phyloP scores from a whole-genome alignment of 2,113 vertebrate genomes.

The Syngnathus typhle region DNA sequence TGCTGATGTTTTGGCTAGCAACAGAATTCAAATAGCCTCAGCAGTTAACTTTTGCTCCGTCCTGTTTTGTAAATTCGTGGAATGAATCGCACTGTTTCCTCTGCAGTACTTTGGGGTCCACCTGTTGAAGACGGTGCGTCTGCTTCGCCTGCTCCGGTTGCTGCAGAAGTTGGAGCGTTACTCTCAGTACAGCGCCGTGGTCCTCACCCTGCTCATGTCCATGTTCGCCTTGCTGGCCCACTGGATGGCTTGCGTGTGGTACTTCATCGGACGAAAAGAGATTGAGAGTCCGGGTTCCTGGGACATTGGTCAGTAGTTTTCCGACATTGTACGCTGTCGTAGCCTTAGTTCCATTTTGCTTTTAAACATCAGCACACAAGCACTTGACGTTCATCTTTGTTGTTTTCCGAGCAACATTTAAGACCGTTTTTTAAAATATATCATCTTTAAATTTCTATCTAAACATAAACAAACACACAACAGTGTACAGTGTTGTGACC shows the following conservation, averaged over 20 bases:
- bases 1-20: neutral
- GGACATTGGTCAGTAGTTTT: constrained; percentile 71
- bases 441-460: no score
- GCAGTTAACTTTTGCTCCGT: neutral
- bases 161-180: constrained; percentile 80
- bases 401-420: no score
- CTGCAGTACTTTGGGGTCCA: constrained; percentile 76
- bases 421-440: no score
- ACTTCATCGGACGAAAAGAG: constrained; percentile 74
- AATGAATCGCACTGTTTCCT: neutral
- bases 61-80: neutral
- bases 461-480: no score
- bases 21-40: no score
- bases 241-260: constrained; percentile 82
- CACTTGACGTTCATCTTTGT: neutral
- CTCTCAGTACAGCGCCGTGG: constrained; percentile 79
- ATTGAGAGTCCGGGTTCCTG: constrained; percentile 68
- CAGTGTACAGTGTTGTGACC: neutral
- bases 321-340: neutral
- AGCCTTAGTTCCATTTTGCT: neutral
- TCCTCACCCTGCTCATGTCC: constrained; percentile 79
- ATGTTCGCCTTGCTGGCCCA: constrained; percentile 79
- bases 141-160: constrained; percentile 72
- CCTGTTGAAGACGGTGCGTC: constrained; percentile 76
- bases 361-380: neutral